Percentiles rank a stretch among this genome's conserved stretches.
Evolutionary conservation across 2,888 invertebrate genomes (phyloP).

Genomic region (Epinotia bilunana): DNA sequence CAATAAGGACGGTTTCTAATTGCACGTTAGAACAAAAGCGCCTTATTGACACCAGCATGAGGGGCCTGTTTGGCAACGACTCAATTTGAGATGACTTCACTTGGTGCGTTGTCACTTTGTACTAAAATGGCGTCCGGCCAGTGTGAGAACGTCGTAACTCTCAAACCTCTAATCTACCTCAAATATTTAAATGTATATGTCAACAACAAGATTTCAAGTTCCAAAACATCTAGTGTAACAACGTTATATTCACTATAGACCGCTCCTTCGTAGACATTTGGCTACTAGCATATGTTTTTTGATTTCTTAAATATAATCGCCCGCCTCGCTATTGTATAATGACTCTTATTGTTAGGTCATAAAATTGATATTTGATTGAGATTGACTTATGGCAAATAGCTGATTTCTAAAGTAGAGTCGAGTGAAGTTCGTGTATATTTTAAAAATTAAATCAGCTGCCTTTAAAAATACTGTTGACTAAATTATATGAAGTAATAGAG

Average conservation of each 20-base stretch:
- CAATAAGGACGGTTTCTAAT: background rate
- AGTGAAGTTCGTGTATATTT: conserved; percentile 25
- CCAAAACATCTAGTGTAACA: conserved; percentile 72
- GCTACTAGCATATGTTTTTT: conserved; percentile 52
- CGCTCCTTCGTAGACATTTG: conserved; percentile 56
- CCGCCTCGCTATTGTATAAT: conserved; percentile 32
- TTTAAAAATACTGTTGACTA: conserved; percentile 26
- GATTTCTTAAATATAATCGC: conserved; percentile 46
- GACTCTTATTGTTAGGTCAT: conserved; percentile 18
- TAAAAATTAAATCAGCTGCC: conserved; percentile 23
- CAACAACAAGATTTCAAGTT: conserved; percentile 71
- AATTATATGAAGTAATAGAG: conserved; percentile 36
- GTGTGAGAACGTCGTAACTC: conserved; percentile 26
- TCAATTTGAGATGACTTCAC: background rate
- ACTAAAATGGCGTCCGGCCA: conserved; percentile 12
- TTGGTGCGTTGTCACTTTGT: background rate
- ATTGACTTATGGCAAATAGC: conserved; percentile 23
- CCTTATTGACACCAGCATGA: background rate
- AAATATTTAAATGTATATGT: conserved; percentile 52
- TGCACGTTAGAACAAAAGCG: too few relatives aligned
- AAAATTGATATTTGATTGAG: conserved; percentile 18
- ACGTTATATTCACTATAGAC: conserved; percentile 63
- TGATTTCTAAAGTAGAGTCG: conserved; percentile 19
- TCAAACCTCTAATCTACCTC: conserved; percentile 51
- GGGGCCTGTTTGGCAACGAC: background rate